Base-by-base conservation (phyloP, 2,888 invertebrate genomes). In the Dione vanillae region DNA sequence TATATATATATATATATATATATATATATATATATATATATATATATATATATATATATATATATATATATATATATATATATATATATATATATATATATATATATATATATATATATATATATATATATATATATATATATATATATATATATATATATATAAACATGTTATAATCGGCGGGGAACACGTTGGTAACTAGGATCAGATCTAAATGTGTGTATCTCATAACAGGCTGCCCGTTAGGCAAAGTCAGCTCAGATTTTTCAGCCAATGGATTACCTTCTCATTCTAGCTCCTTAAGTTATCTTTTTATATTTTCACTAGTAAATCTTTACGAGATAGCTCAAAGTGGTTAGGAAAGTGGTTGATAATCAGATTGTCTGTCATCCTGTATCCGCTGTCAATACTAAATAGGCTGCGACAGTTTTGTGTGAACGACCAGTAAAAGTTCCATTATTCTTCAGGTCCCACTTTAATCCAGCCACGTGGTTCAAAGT, bases 391-490 rank as follows among this genome's bases (percentile, higher is more conserved):
- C 78, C 98, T 95, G 88, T 98, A 98, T 14, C 98, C 98, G 83
- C 96, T 97, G 82, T 99, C 98, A 11, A 98, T 96, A 82, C 98
- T 98, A 84, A 98, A 99, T 74, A 99, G 95, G 82, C 95, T 97
- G 70, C 98, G 94, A 79, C 98, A 98, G 20, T 97, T 98, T 83
- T 96, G 96, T 1, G 98, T 97, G 66, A 96, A 97, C 5, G 98
- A 97, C 98, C 98, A 99, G 85, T 99, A 99, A 84, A 98, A 96
- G 86, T 99, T 98, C 98, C 98, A 99, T 80, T 98, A 97, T 81
- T 98, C 98, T 94, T 56, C 98, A 0, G 97, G 96, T 6, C 95
- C 95, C 5, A 81, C 98, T 83, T 96, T 96, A 16, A 94, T 88
- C 98, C 98, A 98, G 10, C 97, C 97, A 67, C 97, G 93, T 82